phyloP scores from a whole-genome alignment of 2,113 vertebrate genomes.

The Bettongia penicillata region DNA sequence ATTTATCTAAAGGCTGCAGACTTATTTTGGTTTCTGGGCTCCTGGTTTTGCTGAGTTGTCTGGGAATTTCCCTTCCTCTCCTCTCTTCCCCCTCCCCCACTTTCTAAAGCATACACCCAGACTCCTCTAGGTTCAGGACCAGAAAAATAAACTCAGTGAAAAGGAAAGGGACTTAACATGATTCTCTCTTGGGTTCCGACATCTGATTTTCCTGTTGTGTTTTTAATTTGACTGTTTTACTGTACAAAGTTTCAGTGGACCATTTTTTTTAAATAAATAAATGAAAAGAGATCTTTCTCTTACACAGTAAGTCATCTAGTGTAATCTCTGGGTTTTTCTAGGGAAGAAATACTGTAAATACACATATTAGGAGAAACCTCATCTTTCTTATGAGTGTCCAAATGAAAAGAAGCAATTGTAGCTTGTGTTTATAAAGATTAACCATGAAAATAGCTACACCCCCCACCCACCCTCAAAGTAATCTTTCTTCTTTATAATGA shows the following conservation, averaged over 20 bases:
- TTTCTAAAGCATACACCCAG: slow-evolving; percentile 40
- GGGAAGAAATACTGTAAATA: background rate
- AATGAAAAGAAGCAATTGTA: background rate
- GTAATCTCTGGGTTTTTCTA: slow-evolving; percentile 2
- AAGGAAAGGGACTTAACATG: slow-evolving; percentile 9
- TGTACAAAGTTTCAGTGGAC: slow-evolving; percentile 33
- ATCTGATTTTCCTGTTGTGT: slow-evolving; percentile 43
- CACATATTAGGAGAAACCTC: background rate
- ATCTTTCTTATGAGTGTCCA: background rate
- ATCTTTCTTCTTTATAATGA: background rate
- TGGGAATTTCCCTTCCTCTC: slow-evolving; percentile 76
- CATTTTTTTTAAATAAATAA: slow-evolving; percentile 38
- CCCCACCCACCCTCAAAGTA: background rate
- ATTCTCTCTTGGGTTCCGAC: background rate
- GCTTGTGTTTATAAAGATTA: slow-evolving; percentile 18
- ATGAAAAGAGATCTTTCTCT: slow-evolving; percentile 27
- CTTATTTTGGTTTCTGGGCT: slow-evolving; percentile 81
- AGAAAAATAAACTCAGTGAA: slow-evolving; percentile 55
- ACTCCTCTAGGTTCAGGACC: slow-evolving; percentile 49
- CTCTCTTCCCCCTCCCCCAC: background rate
- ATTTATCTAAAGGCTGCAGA: slow-evolving; percentile 78
- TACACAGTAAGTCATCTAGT: slow-evolving; percentile 15
- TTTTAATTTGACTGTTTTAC: slow-evolving; percentile 52
- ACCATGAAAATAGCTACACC: slow-evolving; percentile 22
- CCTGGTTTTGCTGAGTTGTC: slow-evolving; percentile 79